Evolutionary conservation across 2,113 vertebrate genomes (phyloP).

Genomic region (Alaudala cheleensis): DNA sequence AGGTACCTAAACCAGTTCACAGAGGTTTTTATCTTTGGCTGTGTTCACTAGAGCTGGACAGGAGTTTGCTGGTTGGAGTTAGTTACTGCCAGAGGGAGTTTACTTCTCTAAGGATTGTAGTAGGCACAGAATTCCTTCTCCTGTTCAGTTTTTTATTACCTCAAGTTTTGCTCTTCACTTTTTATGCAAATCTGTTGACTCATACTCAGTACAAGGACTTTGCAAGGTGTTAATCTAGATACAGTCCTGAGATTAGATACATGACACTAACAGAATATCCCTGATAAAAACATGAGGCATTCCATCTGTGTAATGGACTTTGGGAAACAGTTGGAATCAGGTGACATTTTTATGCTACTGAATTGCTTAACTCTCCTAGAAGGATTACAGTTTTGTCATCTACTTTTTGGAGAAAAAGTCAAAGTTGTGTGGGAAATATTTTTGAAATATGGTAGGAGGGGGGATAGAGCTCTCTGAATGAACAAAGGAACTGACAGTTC

Average conservation of each 20-base stretch:
- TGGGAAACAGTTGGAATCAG: background rate
- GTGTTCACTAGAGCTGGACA: background rate
- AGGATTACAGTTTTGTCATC: background rate
- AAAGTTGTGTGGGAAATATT: background rate
- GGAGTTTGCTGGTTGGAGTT: slow-evolving; percentile 31
- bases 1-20: slow-evolving; percentile 42
- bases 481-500: background rate
- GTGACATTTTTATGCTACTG: background rate
- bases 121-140: background rate
- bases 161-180: background rate
- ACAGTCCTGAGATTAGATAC: background rate
- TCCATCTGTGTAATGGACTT: background rate
- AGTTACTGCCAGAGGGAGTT: slow-evolving; percentile 7
- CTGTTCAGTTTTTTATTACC: background rate
- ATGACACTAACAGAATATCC: background rate
- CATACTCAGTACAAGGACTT: background rate
- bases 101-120: background rate
- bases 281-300: background rate
- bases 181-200: background rate
- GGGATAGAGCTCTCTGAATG: background rate
- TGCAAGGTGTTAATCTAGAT: background rate
- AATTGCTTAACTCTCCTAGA: background rate
- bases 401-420: background rate
- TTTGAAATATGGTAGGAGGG: background rate
- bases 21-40: slow-evolving; percentile 1